Percentiles rank a stretch among this genome's conserved stretches.
These are phyloP conservation scores for Saiga tatarica DNA, from an alignment of 2,113 vertebrate genomes.

Conservation along the genomic window DNA sequence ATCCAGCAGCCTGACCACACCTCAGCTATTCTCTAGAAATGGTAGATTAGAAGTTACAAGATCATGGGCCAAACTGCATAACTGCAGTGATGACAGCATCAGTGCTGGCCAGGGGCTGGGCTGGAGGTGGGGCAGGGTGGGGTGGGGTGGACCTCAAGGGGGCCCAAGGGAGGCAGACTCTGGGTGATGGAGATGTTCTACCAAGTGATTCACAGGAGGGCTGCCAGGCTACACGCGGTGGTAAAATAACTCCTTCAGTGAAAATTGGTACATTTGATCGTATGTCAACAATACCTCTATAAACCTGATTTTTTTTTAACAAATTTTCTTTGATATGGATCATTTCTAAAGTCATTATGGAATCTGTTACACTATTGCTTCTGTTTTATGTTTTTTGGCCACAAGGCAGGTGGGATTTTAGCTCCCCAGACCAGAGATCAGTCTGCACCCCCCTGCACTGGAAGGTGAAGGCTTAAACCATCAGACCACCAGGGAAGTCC, in stretches of 20 bases:
- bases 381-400: neutral
- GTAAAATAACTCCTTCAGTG: neutral
- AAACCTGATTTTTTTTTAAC: neutral
- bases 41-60: neutral
- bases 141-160: accelerated
- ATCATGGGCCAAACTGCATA: neutral
- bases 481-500: neutral
- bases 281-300: neutral
- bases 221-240: neutral
- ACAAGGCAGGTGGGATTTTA: neutral
- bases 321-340: neutral
- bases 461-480: neutral
- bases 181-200: neutral
- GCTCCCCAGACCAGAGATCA: neutral
- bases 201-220: neutral
- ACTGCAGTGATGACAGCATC: neutral
- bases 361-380: neutral
- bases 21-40: neutral
- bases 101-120: neutral
- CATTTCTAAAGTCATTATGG: neutral
- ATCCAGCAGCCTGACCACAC: neutral
- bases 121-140: neutral
- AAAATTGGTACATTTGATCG: neutral
- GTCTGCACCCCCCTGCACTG: neutral
- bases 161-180: neutral